These are phyloP conservation scores for Sarcophilus harrisii DNA, from an alignment of 2,797 vertebrate species.

Conservation along the genomic window DNA sequence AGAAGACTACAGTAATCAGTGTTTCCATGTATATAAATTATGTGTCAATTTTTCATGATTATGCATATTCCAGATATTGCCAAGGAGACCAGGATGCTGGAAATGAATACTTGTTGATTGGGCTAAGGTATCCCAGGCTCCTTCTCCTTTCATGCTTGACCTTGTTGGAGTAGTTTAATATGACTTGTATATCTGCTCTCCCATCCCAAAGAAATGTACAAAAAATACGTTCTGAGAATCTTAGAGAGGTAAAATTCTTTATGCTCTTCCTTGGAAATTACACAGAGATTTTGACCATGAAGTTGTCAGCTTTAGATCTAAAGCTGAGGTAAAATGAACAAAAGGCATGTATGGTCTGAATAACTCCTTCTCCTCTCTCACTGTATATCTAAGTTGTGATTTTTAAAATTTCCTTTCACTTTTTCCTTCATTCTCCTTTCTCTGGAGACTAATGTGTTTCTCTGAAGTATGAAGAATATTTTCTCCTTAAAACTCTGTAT, in stretches of 20 bases:
- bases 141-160: background rate
- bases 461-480: background rate
- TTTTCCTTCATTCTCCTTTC: background rate
- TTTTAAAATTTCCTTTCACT: background rate
- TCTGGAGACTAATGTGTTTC: background rate
- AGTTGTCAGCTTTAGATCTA: background rate
- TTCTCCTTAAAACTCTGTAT: background rate
- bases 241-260: background rate
- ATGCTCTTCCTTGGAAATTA: background rate
- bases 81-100: background rate
- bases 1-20: background rate
- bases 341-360: background rate
- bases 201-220: background rate
- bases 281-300: background rate
- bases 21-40: background rate
- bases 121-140: background rate
- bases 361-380: background rate
- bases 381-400: background rate
- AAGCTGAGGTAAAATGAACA: background rate
- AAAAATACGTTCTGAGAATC: background rate
- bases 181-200: background rate
- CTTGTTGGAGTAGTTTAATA: background rate
- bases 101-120: background rate
- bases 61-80: background rate
- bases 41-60: background rate